phyloP scores from a whole-genome alignment of 2,888 invertebrate species.

The Mesochorus sp. region DNA sequence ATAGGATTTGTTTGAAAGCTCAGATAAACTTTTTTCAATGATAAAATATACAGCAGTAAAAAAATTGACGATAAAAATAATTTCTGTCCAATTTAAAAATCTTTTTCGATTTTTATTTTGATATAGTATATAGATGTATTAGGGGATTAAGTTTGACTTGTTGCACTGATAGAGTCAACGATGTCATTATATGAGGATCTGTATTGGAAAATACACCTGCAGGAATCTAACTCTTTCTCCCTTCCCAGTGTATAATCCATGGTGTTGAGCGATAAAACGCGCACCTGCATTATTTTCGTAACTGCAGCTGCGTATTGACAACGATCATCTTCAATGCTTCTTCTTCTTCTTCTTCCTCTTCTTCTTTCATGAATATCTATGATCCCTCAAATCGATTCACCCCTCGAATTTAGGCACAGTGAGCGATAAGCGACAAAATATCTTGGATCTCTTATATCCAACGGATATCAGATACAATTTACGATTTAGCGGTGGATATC shows the following conservation, averaged over 20 bases:
- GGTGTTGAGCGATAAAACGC: neutral
- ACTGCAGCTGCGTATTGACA: conserved; percentile 58
- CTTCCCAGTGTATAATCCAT: neutral
- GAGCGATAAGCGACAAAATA: conserved; percentile 10
- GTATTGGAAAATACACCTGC: conserved; percentile 48
- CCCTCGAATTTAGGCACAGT: conserved; percentile 14
- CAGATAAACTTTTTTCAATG: no score
- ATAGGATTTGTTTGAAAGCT: no score
- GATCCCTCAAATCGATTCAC: conserved; percentile 34
- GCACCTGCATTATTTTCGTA: conserved; percentile 43
- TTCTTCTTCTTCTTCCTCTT: neutral
- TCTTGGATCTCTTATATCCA: neutral
- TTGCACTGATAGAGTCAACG: neutral
- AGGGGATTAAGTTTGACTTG: neutral
- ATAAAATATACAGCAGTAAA: no score
- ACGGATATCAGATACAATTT: conserved; percentile 43
- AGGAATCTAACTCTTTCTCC: conserved; percentile 32
- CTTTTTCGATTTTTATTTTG: no score
- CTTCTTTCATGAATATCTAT: conserved; percentile 21
- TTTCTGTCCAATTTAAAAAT: no score
- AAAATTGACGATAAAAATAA: no score
- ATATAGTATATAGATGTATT: neutral
- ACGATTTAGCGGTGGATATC: conserved; percentile 47
- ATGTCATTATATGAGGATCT: neutral
- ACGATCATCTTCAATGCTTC: conserved; percentile 37